Conservation (phyloP, 2,888 invertebrate species). For the Aquatica leii region DNA sequence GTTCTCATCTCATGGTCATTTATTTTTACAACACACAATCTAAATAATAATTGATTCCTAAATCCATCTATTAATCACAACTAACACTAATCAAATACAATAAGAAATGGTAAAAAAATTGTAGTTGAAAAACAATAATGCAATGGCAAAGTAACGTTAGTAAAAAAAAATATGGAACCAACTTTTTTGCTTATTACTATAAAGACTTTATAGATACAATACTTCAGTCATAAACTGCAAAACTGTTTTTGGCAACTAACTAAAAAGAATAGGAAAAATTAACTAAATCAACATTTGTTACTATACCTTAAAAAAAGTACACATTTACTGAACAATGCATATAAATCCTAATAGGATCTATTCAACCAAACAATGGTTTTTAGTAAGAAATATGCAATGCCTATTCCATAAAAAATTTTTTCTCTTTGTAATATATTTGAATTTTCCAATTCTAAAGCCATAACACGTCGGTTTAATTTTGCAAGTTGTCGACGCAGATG, state of each 20-base stretch:
- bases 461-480: conserved; percentile 85
- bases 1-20: too few species aligned
- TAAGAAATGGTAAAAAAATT: too few species aligned
- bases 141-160: too few species aligned
- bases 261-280: not conserved
- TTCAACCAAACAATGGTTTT: conserved; percentile 87
- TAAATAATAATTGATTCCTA: too few species aligned
- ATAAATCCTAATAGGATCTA: conserved; percentile 54
- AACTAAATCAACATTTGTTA: conserved; percentile 2
- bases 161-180: too few species aligned
- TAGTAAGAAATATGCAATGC: conserved; percentile 84
- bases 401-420: conserved; percentile 83
- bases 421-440: conserved; percentile 86
- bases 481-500: conserved; percentile 87
- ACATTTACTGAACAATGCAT: not conserved
- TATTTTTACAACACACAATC: too few species aligned
- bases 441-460: conserved; percentile 87
- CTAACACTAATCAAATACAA: too few species aligned
- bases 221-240: not conserved
- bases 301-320: not conserved
- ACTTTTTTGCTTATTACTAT: too few species aligned
- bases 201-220: too few species aligned
- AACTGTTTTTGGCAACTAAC: not conserved
- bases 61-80: too few species aligned
- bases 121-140: too few species aligned